Evolutionary conservation across 2,888 invertebrate genomes (phyloP).

Genomic region (Macrosoma leucophasiata): DNA sequence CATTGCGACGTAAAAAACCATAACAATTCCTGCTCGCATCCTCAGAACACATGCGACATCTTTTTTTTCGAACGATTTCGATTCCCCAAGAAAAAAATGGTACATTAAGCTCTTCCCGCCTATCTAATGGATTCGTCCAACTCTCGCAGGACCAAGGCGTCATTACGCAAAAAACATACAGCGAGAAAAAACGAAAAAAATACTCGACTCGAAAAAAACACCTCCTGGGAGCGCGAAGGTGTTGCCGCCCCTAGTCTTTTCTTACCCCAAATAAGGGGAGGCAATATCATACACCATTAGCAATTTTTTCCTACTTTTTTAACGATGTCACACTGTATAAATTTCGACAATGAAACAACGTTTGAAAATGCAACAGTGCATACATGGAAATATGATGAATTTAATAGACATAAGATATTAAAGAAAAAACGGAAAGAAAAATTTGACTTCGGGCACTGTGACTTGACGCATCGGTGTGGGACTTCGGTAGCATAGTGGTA

Average conservation of each 20-base stretch:
- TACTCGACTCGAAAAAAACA: conserved; percentile 52
- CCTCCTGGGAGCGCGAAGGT: conserved; percentile 70
- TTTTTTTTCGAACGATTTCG: conserved; percentile 48
- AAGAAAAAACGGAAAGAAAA: too few relatives aligned
- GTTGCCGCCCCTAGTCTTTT: conserved; percentile 68
- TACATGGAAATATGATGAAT: too few relatives aligned
- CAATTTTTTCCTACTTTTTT: conserved; percentile 75
- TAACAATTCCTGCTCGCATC: conserved; percentile 54
- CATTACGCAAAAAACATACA: conserved; percentile 67
- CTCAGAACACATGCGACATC: conserved; percentile 52
- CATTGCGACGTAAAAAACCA: conserved; percentile 36
- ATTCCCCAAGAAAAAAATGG: conserved; percentile 54
- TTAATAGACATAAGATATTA: too few relatives aligned
- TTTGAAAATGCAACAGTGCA: too few relatives aligned
- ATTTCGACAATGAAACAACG: too few relatives aligned
- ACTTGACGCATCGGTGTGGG: too few relatives aligned
- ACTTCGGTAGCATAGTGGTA: too few relatives aligned
- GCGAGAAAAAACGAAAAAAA: conserved; percentile 45
- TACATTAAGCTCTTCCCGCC: conserved; percentile 71
- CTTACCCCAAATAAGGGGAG: conserved; percentile 70
- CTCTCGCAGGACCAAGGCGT: conserved; percentile 67
- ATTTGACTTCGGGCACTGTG: too few relatives aligned
- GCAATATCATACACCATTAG: conserved; percentile 78
- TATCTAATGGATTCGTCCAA: conserved; percentile 73
- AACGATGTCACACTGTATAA: conserved; percentile 70